Base-by-base conservation (phyloP, 2,888 invertebrate species). In the Blera fallax region DNA sequence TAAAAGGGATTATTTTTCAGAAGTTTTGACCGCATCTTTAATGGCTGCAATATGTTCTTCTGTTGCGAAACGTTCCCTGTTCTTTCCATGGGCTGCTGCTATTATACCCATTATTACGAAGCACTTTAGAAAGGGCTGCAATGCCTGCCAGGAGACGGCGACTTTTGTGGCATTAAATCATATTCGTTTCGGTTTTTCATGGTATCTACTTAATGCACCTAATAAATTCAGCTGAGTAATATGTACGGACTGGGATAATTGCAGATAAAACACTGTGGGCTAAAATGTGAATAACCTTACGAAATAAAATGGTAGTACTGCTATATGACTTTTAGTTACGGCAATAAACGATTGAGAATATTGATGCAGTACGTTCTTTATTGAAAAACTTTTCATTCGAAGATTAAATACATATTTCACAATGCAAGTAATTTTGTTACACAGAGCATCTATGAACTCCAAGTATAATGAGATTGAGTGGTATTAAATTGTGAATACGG, bases 181-280 rank as follows among this genome's bases (percentile, higher is more conserved):
- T 65, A 64, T 74, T 64, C 79, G 64, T 65, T 79, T 79, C 32
- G 37, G 3, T 64, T 40, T 72, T 48, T 50, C 43, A 29, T 60
- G 74, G 54, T 52, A 50, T 60, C 65, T 60, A 64, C 81, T 76
- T 81, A 81, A 81, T 81, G 81, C 54, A 81, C 62, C 69, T 76
- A 76, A 81, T 81, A 81, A 81, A 81, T 81, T 52, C 50, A 74
- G 60, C 52, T 62, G 62, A 62, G 67, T 54, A 52, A 67, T 62
- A 74, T 56, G 37, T 72, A 62, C 62, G 69, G 62, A 14, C 24
- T 62, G 27, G 54, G 37, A 70, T 32, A 76, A 69, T 48, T 56
- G 69, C 56, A 76, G 48, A 32, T 64, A 48, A 50, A 37, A 32
- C 16, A 45, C 67, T 45, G 14, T 43, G 16, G 50, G 27, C 14